These are phyloP conservation scores for Mizuhopecten yessoensis DNA, from an alignment of 1,140 invertebrate species.

Conservation along the genomic window DNA sequence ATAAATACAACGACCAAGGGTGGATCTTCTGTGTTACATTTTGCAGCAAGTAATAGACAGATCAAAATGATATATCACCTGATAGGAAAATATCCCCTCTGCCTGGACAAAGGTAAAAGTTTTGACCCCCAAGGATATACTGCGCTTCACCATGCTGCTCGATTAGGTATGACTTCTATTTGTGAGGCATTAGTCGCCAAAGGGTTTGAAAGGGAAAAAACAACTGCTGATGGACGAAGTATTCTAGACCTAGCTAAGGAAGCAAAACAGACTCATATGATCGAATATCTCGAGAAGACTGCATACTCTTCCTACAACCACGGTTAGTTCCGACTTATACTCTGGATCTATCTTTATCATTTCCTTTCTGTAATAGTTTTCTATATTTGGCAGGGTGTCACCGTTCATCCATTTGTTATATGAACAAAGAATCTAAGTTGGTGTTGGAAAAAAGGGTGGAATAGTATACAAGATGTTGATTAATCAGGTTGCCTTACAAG, in stretches of 20 bases:
- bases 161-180: neutral
- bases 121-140: neutral
- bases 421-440: no score
- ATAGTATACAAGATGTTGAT: no score
- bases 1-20: neutral
- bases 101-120: neutral
- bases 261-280: neutral
- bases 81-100: neutral
- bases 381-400: no score
- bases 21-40: neutral
- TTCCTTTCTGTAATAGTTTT: no score
- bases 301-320: no score
- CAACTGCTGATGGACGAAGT: neutral
- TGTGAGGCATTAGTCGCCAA: neutral
- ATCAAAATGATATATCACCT: neutral
- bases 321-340: no score
- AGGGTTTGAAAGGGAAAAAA: neutral
- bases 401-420: no score
- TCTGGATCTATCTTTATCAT: no score
- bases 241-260: neutral
- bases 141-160: neutral
- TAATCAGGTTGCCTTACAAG: no score
- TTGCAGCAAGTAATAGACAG: neutral
- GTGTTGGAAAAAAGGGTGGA: no score
- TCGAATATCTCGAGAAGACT: neutral